These are phyloP conservation scores for Sylvia atricapilla DNA, from an alignment of 2,113 vertebrate species.

Conservation along the genomic window DNA sequence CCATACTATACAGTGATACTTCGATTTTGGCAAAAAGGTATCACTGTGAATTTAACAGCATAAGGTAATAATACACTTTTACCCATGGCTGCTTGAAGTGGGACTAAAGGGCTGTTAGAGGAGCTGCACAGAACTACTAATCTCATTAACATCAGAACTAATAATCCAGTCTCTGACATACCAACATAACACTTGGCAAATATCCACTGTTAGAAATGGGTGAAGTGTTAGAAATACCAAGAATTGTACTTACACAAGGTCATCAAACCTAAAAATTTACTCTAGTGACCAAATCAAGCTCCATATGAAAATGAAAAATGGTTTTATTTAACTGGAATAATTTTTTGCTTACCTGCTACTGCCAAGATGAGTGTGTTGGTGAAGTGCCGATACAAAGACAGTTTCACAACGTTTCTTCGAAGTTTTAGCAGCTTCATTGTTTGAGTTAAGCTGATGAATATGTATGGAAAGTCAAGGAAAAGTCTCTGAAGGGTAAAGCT, in stretches of 20 bases:
- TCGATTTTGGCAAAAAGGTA: background rate
- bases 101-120: background rate
- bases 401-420: constrained; percentile 91
- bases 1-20: background rate
- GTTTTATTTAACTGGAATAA: background rate
- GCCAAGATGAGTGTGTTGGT: constrained; percentile 96
- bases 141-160: background rate
- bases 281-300: background rate
- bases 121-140: background rate
- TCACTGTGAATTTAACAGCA: background rate
- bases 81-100: background rate
- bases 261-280: background rate
- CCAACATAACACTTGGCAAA: background rate
- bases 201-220: background rate
- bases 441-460: constrained; percentile 96
- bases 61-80: background rate
- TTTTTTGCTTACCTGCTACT: constrained; percentile 84
- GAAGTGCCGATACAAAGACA: constrained; percentile 93
- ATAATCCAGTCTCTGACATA: background rate
- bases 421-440: constrained; percentile 93
- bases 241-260: background rate
- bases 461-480: constrained; percentile 86
- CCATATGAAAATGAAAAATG: background rate
- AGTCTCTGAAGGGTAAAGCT: constrained; percentile 25
- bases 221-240: background rate